Base-by-base conservation (phyloP, 2,888 invertebrate genomes). In the Cistogaster globosa region DNA sequence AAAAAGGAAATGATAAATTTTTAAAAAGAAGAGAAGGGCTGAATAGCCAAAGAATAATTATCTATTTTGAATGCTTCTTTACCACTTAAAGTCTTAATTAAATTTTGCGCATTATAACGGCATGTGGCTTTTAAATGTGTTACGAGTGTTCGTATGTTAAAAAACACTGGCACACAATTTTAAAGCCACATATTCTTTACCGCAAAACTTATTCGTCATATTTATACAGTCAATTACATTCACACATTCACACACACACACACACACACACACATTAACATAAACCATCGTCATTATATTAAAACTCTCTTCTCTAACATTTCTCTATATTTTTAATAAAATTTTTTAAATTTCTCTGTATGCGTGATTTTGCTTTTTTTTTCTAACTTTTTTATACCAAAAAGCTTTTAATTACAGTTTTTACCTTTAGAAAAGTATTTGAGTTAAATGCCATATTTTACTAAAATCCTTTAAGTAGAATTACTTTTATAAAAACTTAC, bases 381-480 rank as follows among this genome's bases (percentile, higher is more conserved):
- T 42, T 69, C 3, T 11, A 45, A 51, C 67, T 57, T 42, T n/a
- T 63, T 69, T 72, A 16, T 57, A 45, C 58, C 58, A 75, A 84
- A 79, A 68, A 72, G 67, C 67, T 85, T 85, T 85, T 85, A 81
- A 85, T 85, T 85, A 85, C 84, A 81, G 72, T 53, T 69, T 78
- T 77, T 72, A 75, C 63, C 42, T 77, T 63, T 76, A 6, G 69
- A 58, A 82, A 76, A 82, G 81, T 69, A 77, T 74, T 81, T 85
- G 74, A 78, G 72, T 55, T 85, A 85, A 85, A 85, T 82, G 72
- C 84, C 84, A 53, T 81, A 69, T 77, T 85, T 82, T 85, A 82
- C 22, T 58, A 72, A 81, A 48, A 81, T 77, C 74, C 82, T 85
- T 85, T 58, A 84, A 84, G 84, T 69, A 45, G 74, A 84, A 84